These are phyloP conservation scores for Eidolon helvum DNA, from an alignment of 2,113 vertebrate species.

Conservation along the genomic window DNA sequence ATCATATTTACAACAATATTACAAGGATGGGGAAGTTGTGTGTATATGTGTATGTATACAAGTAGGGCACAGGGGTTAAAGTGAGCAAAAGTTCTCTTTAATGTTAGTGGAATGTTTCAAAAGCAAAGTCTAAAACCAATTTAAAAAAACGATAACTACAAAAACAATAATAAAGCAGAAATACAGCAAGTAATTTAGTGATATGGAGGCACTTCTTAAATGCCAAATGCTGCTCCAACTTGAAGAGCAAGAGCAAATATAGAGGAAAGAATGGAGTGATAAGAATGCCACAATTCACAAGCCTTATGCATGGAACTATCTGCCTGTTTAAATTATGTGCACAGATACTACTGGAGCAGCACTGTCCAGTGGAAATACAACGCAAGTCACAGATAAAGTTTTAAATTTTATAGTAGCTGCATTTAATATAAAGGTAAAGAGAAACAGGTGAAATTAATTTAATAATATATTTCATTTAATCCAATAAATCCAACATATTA, in stretches of 20 bases:
- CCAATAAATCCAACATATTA: neutral
- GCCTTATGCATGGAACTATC: neutral
- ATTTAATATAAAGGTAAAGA: neutral
- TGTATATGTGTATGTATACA: rapidly evolving
- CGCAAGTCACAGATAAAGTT: neutral
- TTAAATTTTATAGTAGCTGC: neutral
- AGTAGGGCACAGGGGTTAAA: neutral
- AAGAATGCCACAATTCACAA: neutral
- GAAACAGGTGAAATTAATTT: neutral
- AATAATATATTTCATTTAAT: conserved; percentile 9
- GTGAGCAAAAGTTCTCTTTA: neutral
- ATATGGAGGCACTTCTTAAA: neutral
- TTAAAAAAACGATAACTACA: neutral
- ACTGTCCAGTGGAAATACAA: neutral
- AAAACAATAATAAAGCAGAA: neutral
- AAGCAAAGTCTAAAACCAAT: neutral
- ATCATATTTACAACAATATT: neutral
- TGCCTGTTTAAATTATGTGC: neutral
- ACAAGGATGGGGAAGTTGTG: neutral
- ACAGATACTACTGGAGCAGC: neutral
- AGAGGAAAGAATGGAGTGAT: neutral
- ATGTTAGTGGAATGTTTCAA: neutral
- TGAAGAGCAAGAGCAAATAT: neutral
- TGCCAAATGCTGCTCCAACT: neutral
- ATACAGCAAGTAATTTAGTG: neutral